These are phyloP conservation scores for Eurypyga helias DNA, from an alignment of 2,113 vertebrate species.

Conservation along the genomic window DNA sequence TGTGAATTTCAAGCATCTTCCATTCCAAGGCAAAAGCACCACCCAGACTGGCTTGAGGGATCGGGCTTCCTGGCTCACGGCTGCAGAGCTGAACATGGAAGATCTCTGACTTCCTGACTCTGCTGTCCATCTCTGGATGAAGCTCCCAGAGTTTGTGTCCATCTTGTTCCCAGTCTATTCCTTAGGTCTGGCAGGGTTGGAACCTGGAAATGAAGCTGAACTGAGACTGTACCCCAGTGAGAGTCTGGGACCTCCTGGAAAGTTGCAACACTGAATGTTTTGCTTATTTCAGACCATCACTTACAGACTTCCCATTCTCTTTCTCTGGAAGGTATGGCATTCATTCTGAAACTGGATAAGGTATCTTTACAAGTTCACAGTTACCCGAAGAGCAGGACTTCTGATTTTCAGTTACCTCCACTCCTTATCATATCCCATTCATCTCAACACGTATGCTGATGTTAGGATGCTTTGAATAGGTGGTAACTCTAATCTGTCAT, in stretches of 20 bases:
- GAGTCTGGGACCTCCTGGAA: background rate
- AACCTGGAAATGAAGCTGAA: background rate
- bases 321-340: background rate
- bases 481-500: background rate
- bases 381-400: background rate
- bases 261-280: background rate
- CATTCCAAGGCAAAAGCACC: background rate
- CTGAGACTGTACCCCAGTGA: background rate
- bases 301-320: background rate
- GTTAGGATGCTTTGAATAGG: background rate
- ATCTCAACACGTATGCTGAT: background rate
- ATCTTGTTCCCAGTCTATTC: background rate
- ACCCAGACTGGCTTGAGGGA: background rate
- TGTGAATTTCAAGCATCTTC: background rate
- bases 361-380: background rate
- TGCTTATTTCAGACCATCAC: background rate
- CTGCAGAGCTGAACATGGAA: background rate
- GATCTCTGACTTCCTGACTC: background rate
- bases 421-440: background rate
- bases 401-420: background rate
- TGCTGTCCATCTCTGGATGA: background rate
- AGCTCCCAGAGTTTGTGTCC: background rate
- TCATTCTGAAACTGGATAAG: background rate
- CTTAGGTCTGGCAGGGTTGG: background rate
- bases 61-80: fast-evolving